Percentiles rank a stretch among this genome's conserved stretches.
Evolutionary conservation across 2,888 invertebrate genomes (phyloP).

Genomic region (Halictus quadricinctus): DNA sequence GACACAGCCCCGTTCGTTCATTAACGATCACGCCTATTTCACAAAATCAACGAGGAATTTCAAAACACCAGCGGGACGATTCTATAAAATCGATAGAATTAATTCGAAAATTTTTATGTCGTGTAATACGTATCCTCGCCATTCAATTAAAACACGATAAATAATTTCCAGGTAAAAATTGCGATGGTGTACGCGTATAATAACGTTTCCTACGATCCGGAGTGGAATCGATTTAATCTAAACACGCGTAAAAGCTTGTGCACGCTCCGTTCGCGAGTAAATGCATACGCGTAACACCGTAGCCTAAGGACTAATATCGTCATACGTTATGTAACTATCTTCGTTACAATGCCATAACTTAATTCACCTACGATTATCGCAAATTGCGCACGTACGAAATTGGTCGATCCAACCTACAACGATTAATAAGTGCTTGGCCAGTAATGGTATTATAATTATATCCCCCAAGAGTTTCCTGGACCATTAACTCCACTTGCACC

Average conservation of each 20-base stretch:
- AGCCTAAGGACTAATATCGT: slow-evolving; percentile 37
- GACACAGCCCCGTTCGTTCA: slow-evolving; percentile 18
- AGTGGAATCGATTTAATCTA: slow-evolving; percentile 21
- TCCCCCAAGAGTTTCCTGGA: slow-evolving; percentile 9
- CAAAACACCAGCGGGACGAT: background rate
- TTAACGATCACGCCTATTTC: slow-evolving; percentile 27
- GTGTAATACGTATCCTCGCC: background rate
- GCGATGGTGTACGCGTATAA: background rate
- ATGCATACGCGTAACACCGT: slow-evolving; percentile 2
- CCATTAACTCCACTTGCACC: background rate
- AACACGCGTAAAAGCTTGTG: background rate
- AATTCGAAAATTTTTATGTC: too few relatives aligned
- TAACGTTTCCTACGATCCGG: background rate
- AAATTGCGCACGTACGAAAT: slow-evolving; percentile 47
- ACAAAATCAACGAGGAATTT: slow-evolving; percentile 6
- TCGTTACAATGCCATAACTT: slow-evolving; percentile 42
- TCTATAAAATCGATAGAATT: too few relatives aligned
- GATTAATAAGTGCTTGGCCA: slow-evolving; percentile 48
- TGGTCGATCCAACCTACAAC: slow-evolving; percentile 24
- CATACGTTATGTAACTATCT: slow-evolving; percentile 40
- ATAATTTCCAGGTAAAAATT: background rate
- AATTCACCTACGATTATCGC: slow-evolving; percentile 36
- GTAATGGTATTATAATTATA: slow-evolving; percentile 43
- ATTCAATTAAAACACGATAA: background rate
- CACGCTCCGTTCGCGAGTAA: background rate